Evolutionary conservation across 2,797 vertebrate species (phyloP), one percentile per base, ranked within the genome.

Genomic region (Emydoidea blandingii): DNA sequence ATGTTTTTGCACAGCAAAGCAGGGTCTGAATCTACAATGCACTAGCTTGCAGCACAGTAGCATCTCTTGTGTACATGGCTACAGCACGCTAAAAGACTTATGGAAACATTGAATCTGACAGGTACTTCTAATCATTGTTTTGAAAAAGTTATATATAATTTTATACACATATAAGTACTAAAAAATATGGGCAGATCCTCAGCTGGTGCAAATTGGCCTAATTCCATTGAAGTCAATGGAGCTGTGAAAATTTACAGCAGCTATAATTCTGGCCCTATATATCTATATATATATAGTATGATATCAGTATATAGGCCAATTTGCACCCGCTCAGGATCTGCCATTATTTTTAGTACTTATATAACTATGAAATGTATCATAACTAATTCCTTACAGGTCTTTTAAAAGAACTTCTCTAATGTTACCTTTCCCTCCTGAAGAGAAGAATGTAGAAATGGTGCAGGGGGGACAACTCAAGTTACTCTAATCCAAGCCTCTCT

Each of bases 111-210:
- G 92, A 94, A 84, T 7, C 54, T 90, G 25, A 29, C 44, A 78
- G 25, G 25, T 78, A 49, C 25, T 78, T 47, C 74, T 78, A 78
- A 78, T 16, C 14, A 47, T 4, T 72, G n/a, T 31, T 78, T 44
- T 90, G 44, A 95, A 92, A 85, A n/a, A 91, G 82, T 31, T 90
- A 47, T 68, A 34, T 92, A 2, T 86, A 47, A 86, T 65, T 37
- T 44, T 79, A 37, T 83, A 92, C 65, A 87, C 81, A 87, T 96
- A 89, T 79, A 74, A 91, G 83, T 50, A 31, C 59, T 34, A 65
- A 34, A 65, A 65, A 34, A 29, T 34, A 34, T n/a, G 31, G 62
- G 34, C 31, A 65, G 31, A 34, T 65, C 62, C 31, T 65, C 16
- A 65, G 62, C 16, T 8, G 62, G 31, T 65, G 62, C 34, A n/a